Conservation (phyloP, 53 echinoderm and acorn worm genomes). For the Temnopleurus reevesii region DNA sequence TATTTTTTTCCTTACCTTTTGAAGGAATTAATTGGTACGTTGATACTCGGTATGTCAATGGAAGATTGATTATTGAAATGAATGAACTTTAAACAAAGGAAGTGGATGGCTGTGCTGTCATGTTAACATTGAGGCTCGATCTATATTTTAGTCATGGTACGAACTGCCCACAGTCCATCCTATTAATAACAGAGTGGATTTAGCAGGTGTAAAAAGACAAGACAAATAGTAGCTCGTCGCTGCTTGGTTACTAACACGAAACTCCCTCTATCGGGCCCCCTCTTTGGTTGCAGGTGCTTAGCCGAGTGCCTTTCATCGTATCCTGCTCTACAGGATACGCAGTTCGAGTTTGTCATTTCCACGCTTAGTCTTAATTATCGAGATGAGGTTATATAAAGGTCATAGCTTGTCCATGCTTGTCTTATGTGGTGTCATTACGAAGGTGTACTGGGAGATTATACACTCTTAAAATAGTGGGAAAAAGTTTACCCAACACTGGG, state of each 20-base stretch:
- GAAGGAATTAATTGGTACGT: too few relatives aligned
- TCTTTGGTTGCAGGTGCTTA: constrained; percentile 30
- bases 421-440: neutral
- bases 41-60: too few relatives aligned
- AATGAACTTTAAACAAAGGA: too few relatives aligned
- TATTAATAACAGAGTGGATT: neutral
- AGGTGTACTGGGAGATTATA: too few relatives aligned
- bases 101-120: too few relatives aligned
- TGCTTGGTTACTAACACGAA: neutral
- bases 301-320: neutral
- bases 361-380: constrained; percentile 22
- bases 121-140: neutral
- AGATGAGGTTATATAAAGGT: neutral
- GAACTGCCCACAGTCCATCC: neutral
- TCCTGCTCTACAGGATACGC: constrained; percentile 3
- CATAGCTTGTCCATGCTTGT: neutral
- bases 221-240: neutral
- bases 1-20: neutral
- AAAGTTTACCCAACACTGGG: too few relatives aligned
- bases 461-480: too few relatives aligned
- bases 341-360: constrained; percentile 23
- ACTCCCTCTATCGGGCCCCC: neutral
- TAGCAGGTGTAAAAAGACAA: constrained; percentile 14
- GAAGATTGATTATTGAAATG: too few relatives aligned
- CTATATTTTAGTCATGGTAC: neutral